phyloP scores from a whole-genome alignment of 2,797 vertebrate genomes.

The Coracias cyanogaster region DNA sequence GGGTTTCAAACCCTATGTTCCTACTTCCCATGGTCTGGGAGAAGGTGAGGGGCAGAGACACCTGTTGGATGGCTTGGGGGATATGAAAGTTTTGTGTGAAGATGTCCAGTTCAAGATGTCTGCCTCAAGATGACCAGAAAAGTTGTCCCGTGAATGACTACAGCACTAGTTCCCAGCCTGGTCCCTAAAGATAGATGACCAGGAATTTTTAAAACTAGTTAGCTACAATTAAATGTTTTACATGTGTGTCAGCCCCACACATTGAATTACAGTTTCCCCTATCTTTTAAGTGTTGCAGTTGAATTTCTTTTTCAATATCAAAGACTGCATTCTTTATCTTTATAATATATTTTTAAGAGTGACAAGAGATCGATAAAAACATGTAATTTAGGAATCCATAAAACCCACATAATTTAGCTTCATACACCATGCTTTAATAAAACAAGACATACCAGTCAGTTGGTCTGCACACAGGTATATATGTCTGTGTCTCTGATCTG shows the following conservation, averaged over 20 bases:
- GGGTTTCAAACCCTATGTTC: accelerated
- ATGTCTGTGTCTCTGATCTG: background rate
- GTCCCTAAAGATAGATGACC: background rate
- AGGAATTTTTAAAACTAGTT: background rate
- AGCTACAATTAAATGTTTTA: background rate
- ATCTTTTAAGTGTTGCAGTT: background rate
- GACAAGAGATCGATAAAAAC: conserved; percentile 57
- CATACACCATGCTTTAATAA: conserved; percentile 35
- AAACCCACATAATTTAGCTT: conserved; percentile 27
- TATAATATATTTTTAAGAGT: conserved; percentile 18
- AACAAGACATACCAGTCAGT: background rate
- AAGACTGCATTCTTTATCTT: conserved; percentile 19
- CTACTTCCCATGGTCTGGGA: accelerated
- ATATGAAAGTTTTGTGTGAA: background rate
- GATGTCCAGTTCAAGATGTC: background rate
- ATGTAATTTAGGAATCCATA: conserved; percentile 48
- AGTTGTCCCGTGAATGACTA: background rate
- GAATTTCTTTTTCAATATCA: conserved; percentile 37
- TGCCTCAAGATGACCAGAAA: background rate
- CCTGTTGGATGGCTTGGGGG: background rate
- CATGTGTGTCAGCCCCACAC: background rate
- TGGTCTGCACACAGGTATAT: background rate
- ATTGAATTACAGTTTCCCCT: conserved; percentile 1
- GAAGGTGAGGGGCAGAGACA: background rate
- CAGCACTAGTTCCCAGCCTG: background rate